A percentile compares a stretch with the other conserved stretches of the same genome.
Conservation (phyloP, 2,797 vertebrate genomes). For the Centropyge bicolor region DNA sequence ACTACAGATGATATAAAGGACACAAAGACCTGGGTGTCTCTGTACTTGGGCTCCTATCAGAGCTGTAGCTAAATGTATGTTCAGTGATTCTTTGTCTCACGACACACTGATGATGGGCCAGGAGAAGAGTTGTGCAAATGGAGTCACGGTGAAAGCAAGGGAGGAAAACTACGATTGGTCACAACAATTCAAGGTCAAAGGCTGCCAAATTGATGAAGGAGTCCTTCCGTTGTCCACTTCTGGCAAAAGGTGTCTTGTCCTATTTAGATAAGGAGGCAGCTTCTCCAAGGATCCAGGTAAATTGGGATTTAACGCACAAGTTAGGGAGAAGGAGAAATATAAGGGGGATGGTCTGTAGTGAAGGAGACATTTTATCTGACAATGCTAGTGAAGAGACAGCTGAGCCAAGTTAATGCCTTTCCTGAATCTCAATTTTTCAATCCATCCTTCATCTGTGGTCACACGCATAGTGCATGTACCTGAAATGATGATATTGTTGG, state of each 20-base stretch:
- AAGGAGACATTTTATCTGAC: slow-evolving; percentile 9
- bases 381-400: neutral
- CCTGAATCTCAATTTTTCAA: neutral
- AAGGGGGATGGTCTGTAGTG: neutral
- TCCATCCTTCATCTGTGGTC: neutral
- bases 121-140: neutral
- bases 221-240: slow-evolving; percentile 2
- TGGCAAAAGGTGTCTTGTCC: neutral
- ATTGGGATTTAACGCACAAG: neutral
- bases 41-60: neutral
- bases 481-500: slow-evolving; percentile 12
- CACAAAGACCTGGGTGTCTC: neutral
- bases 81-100: neutral
- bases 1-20: neutral
- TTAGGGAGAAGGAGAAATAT: neutral
- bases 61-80: neutral
- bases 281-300: neutral
- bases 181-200: neutral
- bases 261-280: neutral
- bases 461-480: neutral
- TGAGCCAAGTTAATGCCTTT: slow-evolving; percentile 1
- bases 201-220: slow-evolving; percentile 1
- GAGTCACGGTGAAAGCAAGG: neutral
- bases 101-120: neutral
- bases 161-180: neutral